Evolutionary conservation across 1,140 invertebrate species (phyloP).

Genomic region (Diprion similis): DNA sequence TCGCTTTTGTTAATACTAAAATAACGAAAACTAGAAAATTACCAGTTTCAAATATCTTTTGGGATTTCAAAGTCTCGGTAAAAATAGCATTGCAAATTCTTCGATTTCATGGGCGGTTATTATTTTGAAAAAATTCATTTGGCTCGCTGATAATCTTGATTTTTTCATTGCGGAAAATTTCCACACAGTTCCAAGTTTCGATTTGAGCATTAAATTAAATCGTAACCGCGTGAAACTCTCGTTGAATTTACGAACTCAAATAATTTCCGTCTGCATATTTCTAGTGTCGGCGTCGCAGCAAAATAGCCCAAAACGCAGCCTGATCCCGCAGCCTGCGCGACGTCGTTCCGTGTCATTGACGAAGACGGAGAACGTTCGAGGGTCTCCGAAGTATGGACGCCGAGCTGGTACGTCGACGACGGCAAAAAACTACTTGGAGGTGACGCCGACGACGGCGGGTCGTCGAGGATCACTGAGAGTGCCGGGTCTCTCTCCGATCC

Average conservation of each 20-base stretch:
- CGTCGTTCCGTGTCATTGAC: slow-evolving; percentile 47
- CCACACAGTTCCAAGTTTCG: no score
- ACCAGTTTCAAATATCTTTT: no score
- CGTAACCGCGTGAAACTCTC: background rate
- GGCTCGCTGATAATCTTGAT: background rate
- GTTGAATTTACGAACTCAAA: slow-evolving; percentile 8
- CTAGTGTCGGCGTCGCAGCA: slow-evolving; percentile 54
- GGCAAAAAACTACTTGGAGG: slow-evolving; percentile 29
- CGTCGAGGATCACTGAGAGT: slow-evolving; percentile 26
- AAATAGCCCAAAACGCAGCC: slow-evolving; percentile 52
- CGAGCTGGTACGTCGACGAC: slow-evolving; percentile 25
- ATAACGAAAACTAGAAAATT: no score
- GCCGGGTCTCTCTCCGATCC: slow-evolving; percentile 48
- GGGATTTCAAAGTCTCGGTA: no score
- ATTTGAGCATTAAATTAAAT: no score
- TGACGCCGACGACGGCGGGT: slow-evolving; percentile 27
- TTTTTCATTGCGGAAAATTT: no score
- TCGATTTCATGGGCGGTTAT: background rate
- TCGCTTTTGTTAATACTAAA: no score
- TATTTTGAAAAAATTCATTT: slow-evolving; percentile 18
- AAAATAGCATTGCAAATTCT: no score
- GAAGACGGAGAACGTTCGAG: slow-evolving; percentile 38
- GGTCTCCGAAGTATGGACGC: slow-evolving; percentile 44
- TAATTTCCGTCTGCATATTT: slow-evolving; percentile 15
- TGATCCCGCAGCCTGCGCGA: slow-evolving; percentile 52